Conservation (phyloP, 2,113 vertebrate genomes). For the Apodemus sylvaticus region DNA sequence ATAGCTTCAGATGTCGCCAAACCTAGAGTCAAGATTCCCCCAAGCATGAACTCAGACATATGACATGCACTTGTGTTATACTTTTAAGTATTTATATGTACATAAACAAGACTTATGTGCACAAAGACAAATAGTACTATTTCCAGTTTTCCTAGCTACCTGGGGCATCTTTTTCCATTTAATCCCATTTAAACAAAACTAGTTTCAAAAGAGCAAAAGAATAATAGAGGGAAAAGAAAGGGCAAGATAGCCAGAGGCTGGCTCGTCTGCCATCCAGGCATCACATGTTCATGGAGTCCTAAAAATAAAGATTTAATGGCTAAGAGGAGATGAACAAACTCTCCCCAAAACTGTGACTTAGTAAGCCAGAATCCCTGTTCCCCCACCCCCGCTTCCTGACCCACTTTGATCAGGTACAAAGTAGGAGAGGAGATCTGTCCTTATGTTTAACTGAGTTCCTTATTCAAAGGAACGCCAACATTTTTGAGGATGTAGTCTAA, state of each 20-base stretch:
- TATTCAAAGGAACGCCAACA: not conserved
- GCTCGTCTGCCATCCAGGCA: not conserved
- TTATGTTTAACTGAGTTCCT: not conserved
- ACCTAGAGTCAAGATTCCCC: not conserved
- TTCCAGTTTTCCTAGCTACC: not conserved
- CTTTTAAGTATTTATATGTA: not conserved
- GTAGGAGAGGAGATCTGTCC: not conserved
- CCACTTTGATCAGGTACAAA: not conserved
- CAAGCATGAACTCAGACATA: not conserved
- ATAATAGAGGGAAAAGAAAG: not conserved
- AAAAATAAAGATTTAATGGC: not conserved
- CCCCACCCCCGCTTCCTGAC: not conserved
- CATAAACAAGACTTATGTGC: not conserved
- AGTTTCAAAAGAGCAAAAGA: slow-evolving; percentile 25
- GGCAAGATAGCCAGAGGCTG: not conserved
- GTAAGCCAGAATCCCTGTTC: slow-evolving; percentile 25
- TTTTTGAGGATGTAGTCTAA: not conserved
- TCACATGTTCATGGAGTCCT: not conserved
- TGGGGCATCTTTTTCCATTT: not conserved
- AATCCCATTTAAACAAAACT: slow-evolving; percentile 2
- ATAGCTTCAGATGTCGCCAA: not conserved
- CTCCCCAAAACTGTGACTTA: not conserved
- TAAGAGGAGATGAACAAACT: not conserved
- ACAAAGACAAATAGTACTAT: not conserved
- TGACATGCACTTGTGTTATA: not conserved